phyloP scores from a whole-genome alignment of 2,113 vertebrate species.

The Vulpes lagopus region DNA sequence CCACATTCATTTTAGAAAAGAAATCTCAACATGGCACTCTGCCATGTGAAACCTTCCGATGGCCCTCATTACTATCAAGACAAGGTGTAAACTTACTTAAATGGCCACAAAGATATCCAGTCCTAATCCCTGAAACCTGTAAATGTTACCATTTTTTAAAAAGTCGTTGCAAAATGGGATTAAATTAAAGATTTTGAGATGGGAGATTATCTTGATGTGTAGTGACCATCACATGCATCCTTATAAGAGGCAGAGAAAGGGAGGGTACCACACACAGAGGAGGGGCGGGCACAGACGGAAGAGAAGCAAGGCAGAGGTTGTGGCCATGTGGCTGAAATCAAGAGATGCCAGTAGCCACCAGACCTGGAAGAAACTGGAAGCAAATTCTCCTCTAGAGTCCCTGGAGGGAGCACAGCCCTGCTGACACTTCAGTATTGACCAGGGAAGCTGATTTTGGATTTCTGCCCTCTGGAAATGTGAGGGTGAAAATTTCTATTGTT shows the following conservation, averaged over 20 bases:
- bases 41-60: background rate
- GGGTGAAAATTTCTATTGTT: background rate
- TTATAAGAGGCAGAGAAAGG: background rate
- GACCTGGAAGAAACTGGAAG: background rate
- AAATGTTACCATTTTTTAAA: background rate
- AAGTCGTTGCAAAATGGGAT: conserved; percentile 28
- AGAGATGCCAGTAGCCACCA: background rate
- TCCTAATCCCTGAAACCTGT: conserved; percentile 16
- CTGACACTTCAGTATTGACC: background rate
- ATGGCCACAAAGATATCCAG: background rate
- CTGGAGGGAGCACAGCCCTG: fast-evolving
- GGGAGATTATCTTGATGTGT: conserved; percentile 1
- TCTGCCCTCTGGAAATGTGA: background rate
- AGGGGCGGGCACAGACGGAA: background rate
- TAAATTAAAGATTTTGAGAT: conserved; percentile 42
- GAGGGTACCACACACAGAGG: background rate
- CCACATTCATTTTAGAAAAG: background rate
- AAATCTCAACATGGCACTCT: background rate
- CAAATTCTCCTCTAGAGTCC: background rate
- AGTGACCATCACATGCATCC: background rate
- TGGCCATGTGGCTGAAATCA: fast-evolving
- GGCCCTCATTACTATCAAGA: background rate
- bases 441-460: background rate
- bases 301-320: background rate
- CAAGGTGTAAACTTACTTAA: background rate